A percentile compares a stretch with the other conserved stretches of the same genome.
Conservation (phyloP, 2,113 vertebrate species). For the Neopipo cinnamomea region DNA sequence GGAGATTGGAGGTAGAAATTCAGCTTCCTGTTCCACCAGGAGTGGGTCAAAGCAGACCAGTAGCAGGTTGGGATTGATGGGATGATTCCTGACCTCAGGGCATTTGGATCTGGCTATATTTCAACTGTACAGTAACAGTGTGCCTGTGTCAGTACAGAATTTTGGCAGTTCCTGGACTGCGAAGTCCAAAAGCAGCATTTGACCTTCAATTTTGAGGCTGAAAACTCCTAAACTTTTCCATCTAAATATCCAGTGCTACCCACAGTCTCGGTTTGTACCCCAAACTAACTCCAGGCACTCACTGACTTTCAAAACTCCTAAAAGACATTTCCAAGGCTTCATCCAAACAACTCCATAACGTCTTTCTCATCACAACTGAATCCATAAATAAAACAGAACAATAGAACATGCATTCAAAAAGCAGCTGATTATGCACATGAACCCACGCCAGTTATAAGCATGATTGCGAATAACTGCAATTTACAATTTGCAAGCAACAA, state of each 20-base stretch:
- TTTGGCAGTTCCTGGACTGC: background rate
- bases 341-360: background rate
- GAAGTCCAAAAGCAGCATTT: background rate
- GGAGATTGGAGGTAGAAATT: background rate
- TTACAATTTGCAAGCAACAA: constrained; percentile 58
- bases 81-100: background rate
- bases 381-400: constrained; percentile 62
- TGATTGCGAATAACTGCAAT: constrained; percentile 66
- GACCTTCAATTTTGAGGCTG: background rate
- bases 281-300: background rate
- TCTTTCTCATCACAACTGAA: constrained; percentile 33
- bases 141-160: background rate
- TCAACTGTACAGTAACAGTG: background rate
- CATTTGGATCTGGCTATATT: background rate
- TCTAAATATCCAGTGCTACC: background rate
- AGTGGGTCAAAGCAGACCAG: background rate
- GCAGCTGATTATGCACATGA: constrained; percentile 58
- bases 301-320: background rate
- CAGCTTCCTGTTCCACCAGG: background rate
- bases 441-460: constrained; percentile 30
- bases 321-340: constrained; percentile 17
- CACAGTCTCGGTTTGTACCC: background rate
- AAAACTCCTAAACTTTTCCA: background rate
- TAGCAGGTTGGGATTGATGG: background rate
- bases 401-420: constrained; percentile 47